Evolutionary conservation across 2,888 invertebrate species (phyloP), one percentile per base, ranked within the genome.

Genomic region (Folsomia manolachei): DNA sequence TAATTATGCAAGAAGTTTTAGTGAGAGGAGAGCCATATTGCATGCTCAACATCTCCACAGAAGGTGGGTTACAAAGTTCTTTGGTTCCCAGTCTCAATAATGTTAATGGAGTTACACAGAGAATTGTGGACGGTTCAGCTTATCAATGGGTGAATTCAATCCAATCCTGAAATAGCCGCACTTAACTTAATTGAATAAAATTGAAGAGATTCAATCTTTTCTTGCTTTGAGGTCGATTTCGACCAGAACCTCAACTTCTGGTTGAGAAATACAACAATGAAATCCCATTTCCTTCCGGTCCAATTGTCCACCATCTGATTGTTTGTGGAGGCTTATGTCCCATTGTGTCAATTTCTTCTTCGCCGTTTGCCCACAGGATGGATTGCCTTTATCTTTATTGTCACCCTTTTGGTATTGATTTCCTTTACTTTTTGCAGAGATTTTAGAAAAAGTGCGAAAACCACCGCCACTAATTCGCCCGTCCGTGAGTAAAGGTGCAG

Each of bases 1-100:
- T 97, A 82, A 90, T 97, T 81, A 91, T 96, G 90, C 96, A 97
- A 85, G 96, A 97, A 86, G 93, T 97, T 23, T 92, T 96, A 65
- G 91, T 96, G 24, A 88, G 96, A 62, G 93, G 94, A 51, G 93
- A 93, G 82, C 97, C 97, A 0, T 97, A 93, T 84, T 94, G 95
- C 84, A 96, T 95, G 91, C 88, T 95, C 65, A 89, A 93, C 24
- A 87, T 95, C 56, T 89, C 93, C 19, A 91, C 94, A 0, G 93
- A 94, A 86, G 93, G 93, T 93, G 39, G 14, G 39, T n/a, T n/a
- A n/a, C n/a, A n/a, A n/a, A n/a, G n/a, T n/a, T n/a, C n/a, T n/a
- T n/a, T n/a, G n/a, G n/a, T n/a, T n/a, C n/a, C n/a, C n/a, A n/a
- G n/a, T n/a, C n/a, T n/a, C n/a, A n/a, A n/a, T n/a, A n/a, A n/a